A percentile compares a stretch with the other conserved stretches of the same genome.
These are phyloP conservation scores for Nannoperca australis DNA, from an alignment of 2,797 vertebrate genomes.

Conservation along the genomic window DNA sequence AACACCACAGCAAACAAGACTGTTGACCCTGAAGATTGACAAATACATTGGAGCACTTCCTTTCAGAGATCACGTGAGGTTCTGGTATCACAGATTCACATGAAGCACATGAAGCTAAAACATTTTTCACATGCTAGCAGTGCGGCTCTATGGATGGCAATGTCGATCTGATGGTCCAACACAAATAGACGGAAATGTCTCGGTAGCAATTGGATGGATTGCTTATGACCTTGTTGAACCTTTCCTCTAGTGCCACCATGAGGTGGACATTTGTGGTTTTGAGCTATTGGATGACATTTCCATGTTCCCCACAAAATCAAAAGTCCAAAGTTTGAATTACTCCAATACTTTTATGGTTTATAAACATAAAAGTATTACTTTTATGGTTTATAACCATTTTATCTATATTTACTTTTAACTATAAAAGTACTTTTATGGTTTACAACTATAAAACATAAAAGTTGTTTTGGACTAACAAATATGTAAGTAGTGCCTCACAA, in stretches of 20 bases:
- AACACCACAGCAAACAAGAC: conserved; percentile 14
- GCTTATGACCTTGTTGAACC: not conserved
- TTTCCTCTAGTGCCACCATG: not conserved
- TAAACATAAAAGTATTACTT: not conserved
- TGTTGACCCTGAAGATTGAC: conserved; percentile 7
- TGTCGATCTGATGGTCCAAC: not conserved
- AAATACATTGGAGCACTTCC: not conserved
- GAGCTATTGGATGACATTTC: not conserved
- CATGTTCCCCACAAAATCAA: not conserved
- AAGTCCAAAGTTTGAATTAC: not conserved
- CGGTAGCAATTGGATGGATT: not conserved
- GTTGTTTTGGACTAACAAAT: too few species aligned
- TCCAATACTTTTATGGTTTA: not conserved
- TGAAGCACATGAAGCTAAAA: not conserved
- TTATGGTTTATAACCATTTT: not conserved
- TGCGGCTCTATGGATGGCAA: not conserved
- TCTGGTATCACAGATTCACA: not conserved
- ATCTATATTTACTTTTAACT: too few species aligned
- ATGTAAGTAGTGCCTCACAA: not conserved
- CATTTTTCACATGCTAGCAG: not conserved
- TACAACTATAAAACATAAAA: too few species aligned
- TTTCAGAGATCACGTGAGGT: not conserved
- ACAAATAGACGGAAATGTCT: not conserved
- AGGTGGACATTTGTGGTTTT: not conserved
- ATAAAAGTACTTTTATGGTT: too few species aligned